Percentiles rank a stretch among this genome's conserved stretches.
Evolutionary conservation across 2,113 vertebrate species (phyloP).

Genomic region (Lophochroa leadbeateri): DNA sequence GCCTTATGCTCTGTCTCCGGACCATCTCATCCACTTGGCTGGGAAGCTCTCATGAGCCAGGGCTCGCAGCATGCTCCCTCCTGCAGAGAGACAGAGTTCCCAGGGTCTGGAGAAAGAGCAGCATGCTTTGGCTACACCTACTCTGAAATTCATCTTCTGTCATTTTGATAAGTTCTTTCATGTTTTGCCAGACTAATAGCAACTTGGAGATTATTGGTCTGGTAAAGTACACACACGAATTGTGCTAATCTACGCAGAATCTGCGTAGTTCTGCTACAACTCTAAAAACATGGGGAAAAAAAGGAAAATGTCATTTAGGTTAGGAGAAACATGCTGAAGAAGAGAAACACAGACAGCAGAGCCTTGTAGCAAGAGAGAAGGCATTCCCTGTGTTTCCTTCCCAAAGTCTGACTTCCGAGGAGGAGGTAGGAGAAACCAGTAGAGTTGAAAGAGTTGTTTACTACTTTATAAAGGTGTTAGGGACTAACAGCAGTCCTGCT

Average conservation of each 20-base stretch:
- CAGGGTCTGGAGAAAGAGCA: neutral
- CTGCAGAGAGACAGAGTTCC: neutral
- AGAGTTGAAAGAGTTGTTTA: neutral
- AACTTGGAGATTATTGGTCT: neutral
- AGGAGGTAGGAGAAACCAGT: neutral
- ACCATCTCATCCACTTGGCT: neutral
- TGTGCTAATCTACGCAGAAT: neutral
- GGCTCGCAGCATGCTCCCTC: neutral
- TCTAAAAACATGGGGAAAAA: neutral
- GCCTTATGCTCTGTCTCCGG: neutral
- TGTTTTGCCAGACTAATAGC: neutral
- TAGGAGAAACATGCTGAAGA: neutral
- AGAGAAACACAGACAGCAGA: neutral
- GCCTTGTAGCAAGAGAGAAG: neutral
- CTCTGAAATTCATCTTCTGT: neutral
- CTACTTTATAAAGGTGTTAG: neutral
- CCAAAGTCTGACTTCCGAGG: neutral
- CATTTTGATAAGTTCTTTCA: neutral
- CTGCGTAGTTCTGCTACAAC: neutral
- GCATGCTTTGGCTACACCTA: neutral
- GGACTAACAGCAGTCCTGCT: neutral
- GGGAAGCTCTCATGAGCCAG: neutral
- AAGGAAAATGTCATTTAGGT: neutral
- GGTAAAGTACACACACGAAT: neutral
- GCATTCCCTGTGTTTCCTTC: neutral